Conservation (phyloP, 1,140 invertebrate genomes). For the Danaus melanippus region DNA sequence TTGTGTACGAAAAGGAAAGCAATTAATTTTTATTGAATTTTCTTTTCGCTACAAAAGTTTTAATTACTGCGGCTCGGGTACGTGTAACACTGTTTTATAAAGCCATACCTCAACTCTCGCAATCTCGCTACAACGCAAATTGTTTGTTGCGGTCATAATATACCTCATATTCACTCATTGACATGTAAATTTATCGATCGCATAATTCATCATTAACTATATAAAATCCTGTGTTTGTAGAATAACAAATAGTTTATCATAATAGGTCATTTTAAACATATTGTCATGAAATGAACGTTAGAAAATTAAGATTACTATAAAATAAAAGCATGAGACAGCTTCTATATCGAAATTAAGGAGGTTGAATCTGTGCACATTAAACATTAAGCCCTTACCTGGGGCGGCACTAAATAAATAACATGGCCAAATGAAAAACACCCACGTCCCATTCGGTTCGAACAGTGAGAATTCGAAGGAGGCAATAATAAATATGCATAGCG, state of each 20-base stretch:
- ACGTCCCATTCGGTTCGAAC: conserved; percentile 46
- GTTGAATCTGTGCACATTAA: conserved; percentile 60
- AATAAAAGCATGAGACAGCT: conserved; percentile 14
- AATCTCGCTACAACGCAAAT: conserved; percentile 35
- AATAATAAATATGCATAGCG: conserved; percentile 70
- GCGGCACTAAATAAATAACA: conserved; percentile 63
- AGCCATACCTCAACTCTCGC: conserved; percentile 26
- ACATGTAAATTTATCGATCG: conserved; percentile 37
- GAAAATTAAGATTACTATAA: no score
- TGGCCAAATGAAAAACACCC: conserved; percentile 66
- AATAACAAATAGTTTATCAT: no score
- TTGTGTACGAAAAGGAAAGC: conserved; percentile 36
- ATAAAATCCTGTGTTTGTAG: neutral
- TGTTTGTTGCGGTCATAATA: conserved; percentile 58
- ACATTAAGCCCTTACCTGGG: conserved; percentile 62
- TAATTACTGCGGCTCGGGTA: conserved; percentile 45
- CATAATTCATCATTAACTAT: conserved; percentile 5
- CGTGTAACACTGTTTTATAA: conserved; percentile 42
- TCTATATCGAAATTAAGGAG: conserved; percentile 52
- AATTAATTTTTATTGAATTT: conserved; percentile 59
- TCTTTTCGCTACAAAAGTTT: conserved; percentile 55
- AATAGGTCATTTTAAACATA: no score
- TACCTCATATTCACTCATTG: conserved; percentile 33
- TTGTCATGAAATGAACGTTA: no score
- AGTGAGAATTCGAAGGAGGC: conserved; percentile 61